Evolutionary conservation across 2,888 invertebrate genomes (phyloP).

Genomic region (Piscicola geometra): DNA sequence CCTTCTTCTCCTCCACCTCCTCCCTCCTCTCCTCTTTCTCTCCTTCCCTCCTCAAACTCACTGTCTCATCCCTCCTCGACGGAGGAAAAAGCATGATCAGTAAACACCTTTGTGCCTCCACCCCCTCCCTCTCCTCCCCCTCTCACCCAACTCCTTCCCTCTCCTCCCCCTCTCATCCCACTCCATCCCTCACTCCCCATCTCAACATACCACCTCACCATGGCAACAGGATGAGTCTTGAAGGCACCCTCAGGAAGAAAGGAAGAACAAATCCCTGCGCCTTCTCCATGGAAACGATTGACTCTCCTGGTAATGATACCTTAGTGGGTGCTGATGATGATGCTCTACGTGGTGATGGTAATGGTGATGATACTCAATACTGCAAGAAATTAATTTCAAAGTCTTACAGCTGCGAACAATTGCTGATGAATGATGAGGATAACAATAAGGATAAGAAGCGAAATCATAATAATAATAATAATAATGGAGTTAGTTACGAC

Average conservation of each 20-base stretch:
- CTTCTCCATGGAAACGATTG: not conserved
- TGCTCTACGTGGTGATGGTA: not conserved
- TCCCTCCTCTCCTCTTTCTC: slow-evolving; percentile 4
- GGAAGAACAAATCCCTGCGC: too few relatives aligned
- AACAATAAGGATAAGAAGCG: not conserved
- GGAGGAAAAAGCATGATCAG: not conserved
- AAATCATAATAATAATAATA: not conserved
- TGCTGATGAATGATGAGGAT: not conserved
- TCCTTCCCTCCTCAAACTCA: not conserved
- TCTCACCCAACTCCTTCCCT: not conserved
- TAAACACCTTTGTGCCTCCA: not conserved
- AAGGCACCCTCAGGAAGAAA: not conserved
- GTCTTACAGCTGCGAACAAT: not conserved
- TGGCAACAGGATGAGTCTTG: not conserved
- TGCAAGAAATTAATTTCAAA: not conserved
- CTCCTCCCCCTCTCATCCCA: not conserved
- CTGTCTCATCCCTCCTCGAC: not conserved
- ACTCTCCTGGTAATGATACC: not conserved
- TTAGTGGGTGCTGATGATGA: slow-evolving; percentile 11
- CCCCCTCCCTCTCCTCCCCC: not conserved
- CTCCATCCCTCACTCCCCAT: not conserved
- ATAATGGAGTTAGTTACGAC: not conserved
- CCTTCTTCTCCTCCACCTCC: slow-evolving; percentile 1
- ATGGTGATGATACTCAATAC: not conserved
- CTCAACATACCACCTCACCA: too few relatives aligned